Evolutionary conservation across 2,888 invertebrate genomes (phyloP).

Genomic region (Pseudanteris insignis): DNA sequence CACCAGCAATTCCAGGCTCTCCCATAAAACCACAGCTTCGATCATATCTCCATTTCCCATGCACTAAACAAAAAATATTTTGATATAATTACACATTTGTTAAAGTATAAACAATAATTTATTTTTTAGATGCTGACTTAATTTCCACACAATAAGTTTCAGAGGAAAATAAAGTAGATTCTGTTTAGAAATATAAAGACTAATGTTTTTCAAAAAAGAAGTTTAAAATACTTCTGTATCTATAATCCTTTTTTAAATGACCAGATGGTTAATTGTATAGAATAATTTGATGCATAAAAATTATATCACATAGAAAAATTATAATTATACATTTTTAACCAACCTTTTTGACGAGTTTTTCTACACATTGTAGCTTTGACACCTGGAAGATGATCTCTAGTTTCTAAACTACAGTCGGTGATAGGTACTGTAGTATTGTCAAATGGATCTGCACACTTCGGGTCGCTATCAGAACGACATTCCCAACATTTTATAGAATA

Average conservation of each 20-base stretch:
- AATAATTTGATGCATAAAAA: not conserved
- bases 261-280: not conserved
- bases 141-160: too few species aligned
- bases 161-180: too few species aligned
- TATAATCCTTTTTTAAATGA: too few species aligned
- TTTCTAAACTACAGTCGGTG: slow-evolving; percentile 77
- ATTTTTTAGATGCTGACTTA: too few species aligned
- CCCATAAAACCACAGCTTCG: slow-evolving; percentile 90
- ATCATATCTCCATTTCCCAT: slow-evolving; percentile 89
- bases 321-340: too few species aligned
- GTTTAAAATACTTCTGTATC: too few species aligned
- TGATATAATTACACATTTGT: too few species aligned
- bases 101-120: too few species aligned
- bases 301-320: not conserved
- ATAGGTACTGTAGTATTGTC: slow-evolving; percentile 89
- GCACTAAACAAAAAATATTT: slow-evolving; percentile 70
- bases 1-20: slow-evolving; percentile 88
- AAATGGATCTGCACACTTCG: slow-evolving; percentile 91
- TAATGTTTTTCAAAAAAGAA: too few species aligned
- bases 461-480: slow-evolving; percentile 87
- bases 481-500: slow-evolving; percentile 87
- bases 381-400: slow-evolving; percentile 75
- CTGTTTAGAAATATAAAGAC: too few species aligned
- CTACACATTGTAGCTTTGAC: slow-evolving; percentile 85
- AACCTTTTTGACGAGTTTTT: slow-evolving; percentile 89